phyloP scores from a whole-genome alignment of 2,113 vertebrate species.

The Cynoglossus semilaevis region DNA sequence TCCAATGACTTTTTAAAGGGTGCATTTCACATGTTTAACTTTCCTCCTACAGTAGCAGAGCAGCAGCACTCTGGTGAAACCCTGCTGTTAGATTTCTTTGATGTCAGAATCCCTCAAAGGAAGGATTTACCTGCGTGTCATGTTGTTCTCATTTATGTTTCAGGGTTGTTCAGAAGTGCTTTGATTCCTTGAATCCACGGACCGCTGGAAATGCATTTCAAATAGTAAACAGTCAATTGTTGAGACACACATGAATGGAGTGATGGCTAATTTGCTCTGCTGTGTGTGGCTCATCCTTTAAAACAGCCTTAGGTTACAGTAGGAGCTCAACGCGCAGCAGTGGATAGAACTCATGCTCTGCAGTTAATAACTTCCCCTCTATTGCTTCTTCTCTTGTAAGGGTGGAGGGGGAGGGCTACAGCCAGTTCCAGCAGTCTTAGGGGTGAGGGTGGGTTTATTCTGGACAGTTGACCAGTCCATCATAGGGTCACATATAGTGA shows the following conservation, averaged over 20 bases:
- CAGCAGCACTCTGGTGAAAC: slow-evolving; percentile 9
- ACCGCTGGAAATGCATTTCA: slow-evolving; percentile 16
- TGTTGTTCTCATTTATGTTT: slow-evolving; percentile 48
- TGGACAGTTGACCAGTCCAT: too few relatives aligned
- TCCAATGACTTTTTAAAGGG: slow-evolving; percentile 21
- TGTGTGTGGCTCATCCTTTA: not conserved
- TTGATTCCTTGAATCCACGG: slow-evolving; percentile 34
- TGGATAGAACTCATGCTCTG: too few relatives aligned
- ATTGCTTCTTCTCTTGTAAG: too few relatives aligned
- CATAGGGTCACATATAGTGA: too few relatives aligned
- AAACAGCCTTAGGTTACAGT: not conserved
- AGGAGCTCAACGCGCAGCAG: too few relatives aligned
- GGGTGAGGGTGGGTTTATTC: too few relatives aligned
- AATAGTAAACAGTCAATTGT: slow-evolving; percentile 8
- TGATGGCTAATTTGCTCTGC: not conserved
- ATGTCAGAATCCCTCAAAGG: slow-evolving; percentile 39
- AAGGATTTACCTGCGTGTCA: slow-evolving; percentile 37
- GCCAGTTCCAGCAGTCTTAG: too few relatives aligned
- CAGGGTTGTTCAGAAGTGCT: slow-evolving; percentile 32
- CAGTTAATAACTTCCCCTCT: too few relatives aligned
- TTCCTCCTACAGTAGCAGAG: slow-evolving; percentile 33
- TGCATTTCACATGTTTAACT: slow-evolving; percentile 19
- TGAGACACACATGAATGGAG: slow-evolving; percentile 5
- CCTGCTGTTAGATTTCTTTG: slow-evolving; percentile 35
- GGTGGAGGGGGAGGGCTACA: too few relatives aligned